phyloP scores from a whole-genome alignment of 2,888 invertebrate species.

The Heliconius sara region DNA sequence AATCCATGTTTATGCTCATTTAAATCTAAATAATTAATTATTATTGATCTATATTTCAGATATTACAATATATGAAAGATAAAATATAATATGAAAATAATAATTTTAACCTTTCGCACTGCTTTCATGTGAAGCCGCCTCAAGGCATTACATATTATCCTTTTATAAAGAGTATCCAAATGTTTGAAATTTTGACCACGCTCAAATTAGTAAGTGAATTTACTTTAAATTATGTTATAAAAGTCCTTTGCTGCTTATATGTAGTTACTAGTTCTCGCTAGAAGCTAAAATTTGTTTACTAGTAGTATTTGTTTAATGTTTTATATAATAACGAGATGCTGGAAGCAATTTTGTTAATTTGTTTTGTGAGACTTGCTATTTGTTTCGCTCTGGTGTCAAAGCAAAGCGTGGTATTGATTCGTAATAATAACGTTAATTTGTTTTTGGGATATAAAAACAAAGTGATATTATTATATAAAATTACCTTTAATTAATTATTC shows the following conservation, averaged over 20 bases:
- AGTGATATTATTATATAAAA: background rate
- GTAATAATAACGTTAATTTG: background rate
- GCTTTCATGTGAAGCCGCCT: background rate
- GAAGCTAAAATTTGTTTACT: background rate
- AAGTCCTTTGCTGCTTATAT: conserved; percentile 1
- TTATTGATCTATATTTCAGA: background rate
- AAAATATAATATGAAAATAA: background rate
- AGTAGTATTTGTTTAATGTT: background rate
- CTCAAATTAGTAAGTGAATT: background rate
- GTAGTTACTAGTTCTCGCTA: background rate
- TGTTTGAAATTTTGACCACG: conserved; percentile 8
- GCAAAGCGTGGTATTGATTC: too few species aligned
- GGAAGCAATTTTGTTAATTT: too few species aligned
- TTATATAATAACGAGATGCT: background rate
- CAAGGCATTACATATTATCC: conserved; percentile 1
- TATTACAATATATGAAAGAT: background rate
- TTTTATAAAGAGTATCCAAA: conserved; percentile 6
- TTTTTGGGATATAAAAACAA: background rate
- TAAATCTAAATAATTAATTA: background rate
- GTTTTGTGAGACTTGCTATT: too few species aligned
- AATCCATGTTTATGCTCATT: background rate
- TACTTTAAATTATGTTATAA: background rate
- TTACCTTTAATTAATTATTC: background rate
- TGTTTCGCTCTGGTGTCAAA: too few species aligned
- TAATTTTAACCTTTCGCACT: background rate